These are phyloP conservation scores for Holacanthus passer DNA, from an alignment of 2,113 vertebrate genomes.

Conservation along the genomic window DNA sequence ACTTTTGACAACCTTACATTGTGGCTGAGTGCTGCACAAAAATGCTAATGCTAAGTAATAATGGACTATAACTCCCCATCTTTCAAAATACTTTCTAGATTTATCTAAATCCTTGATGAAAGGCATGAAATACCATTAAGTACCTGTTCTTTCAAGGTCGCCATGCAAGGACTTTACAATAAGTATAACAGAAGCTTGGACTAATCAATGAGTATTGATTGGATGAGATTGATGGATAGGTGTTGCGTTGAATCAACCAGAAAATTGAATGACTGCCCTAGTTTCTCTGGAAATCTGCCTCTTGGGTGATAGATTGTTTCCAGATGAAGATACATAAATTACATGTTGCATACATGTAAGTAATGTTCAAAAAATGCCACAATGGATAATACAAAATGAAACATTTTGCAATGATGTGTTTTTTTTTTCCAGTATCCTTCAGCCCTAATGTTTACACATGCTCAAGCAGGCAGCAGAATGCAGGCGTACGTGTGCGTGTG, in stretches of 20 bases:
- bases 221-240: neutral
- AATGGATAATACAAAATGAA: too few species aligned
- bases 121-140: neutral
- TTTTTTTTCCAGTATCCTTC: constrained; percentile 2
- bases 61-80: neutral
- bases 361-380: too few species aligned
- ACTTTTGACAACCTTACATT: too few species aligned
- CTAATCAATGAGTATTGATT: neutral
- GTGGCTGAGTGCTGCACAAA: neutral
- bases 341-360: too few species aligned
- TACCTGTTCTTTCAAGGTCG: neutral
- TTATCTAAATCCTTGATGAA: neutral
- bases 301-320: neutral
- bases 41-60: neutral
- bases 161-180: neutral
- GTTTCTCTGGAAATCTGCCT: constrained; percentile 1
- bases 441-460: constrained; percentile 3
- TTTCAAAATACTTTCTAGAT: neutral
- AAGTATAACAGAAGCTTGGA: neutral
- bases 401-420: neutral
- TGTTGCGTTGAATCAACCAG: neutral
- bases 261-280: neutral
- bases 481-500: neutral
- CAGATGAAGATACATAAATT: too few species aligned
- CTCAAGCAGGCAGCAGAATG: neutral